Evolutionary conservation across 2,113 vertebrate genomes (phyloP).

Genomic region (Sialia sialis): DNA sequence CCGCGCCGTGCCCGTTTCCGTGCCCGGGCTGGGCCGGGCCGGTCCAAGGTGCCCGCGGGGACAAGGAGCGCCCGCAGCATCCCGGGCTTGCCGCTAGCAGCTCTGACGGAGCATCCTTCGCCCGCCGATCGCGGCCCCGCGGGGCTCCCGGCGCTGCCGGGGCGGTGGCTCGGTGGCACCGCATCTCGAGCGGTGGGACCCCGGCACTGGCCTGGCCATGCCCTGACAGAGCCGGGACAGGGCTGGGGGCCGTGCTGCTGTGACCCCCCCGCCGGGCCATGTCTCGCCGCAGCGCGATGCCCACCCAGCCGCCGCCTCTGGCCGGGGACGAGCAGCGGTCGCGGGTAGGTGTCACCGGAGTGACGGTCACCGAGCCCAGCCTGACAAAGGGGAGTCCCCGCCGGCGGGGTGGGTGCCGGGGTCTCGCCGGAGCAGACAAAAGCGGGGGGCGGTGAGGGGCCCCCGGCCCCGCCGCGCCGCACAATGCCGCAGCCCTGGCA

Average conservation of each 20-base stretch:
- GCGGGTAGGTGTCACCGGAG: background rate
- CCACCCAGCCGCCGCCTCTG: background rate
- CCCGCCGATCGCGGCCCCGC: too few species aligned
- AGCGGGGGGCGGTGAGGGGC: background rate
- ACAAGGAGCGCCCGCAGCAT: background rate
- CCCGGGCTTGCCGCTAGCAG: background rate
- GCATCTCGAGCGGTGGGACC: background rate
- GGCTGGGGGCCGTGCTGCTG: rapidly evolving
- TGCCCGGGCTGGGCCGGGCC: background rate
- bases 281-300: background rate
- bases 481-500: conserved; percentile 3
- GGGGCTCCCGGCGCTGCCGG: background rate
- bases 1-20: background rate
- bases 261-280: background rate
- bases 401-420: background rate
- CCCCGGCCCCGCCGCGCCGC: background rate
- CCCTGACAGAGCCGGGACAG: background rate
- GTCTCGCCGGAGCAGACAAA: background rate
- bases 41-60: background rate
- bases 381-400: background rate
- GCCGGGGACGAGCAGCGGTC: background rate
- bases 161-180: background rate
- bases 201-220: background rate
- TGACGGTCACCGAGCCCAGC: background rate
- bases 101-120: background rate